Evolutionary conservation across 1,140 invertebrate genomes (phyloP).

Genomic region (Zaprionus capensis): DNA sequence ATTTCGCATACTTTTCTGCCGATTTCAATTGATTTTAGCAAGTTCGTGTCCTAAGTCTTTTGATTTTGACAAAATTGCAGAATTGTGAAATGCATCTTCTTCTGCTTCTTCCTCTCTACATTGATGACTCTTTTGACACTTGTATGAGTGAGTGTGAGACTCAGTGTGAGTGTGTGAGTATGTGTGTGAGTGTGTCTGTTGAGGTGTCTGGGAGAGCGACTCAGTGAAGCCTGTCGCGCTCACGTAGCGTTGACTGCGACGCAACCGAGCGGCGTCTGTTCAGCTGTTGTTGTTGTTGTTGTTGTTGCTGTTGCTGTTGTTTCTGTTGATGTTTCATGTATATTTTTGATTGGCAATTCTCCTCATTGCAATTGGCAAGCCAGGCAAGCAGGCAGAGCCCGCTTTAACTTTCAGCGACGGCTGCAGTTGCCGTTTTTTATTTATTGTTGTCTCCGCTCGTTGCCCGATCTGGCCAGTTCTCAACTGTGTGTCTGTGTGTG

Average conservation of each 20-base stretch:
- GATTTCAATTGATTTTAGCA: conserved; percentile 11
- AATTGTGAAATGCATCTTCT: conserved; percentile 7
- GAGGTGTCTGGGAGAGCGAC: conserved; percentile 13
- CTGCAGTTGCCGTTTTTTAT: conserved; percentile 3
- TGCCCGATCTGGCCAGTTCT: conserved; percentile 17
- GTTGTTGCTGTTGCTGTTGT: conserved; percentile 5
- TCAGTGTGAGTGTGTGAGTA: neutral
- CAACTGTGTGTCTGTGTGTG: neutral
- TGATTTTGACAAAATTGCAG: conserved; percentile 24
- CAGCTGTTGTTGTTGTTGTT: conserved; percentile 11
- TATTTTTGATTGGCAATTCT: conserved; percentile 66
- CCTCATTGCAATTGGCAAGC: conserved; percentile 59
- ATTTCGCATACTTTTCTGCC: neutral
- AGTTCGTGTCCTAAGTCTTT: conserved; percentile 55
- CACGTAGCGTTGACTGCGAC: conserved; percentile 5
- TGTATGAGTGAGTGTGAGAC: neutral
- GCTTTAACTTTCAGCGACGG: conserved; percentile 46
- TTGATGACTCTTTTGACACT: conserved; percentile 22
- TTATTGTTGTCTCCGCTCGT: conserved; percentile 1
- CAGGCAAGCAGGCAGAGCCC: conserved; percentile 11
- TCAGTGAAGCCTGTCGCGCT: conserved; percentile 56
- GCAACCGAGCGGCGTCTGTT: conserved; percentile 13
- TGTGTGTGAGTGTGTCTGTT: neutral
- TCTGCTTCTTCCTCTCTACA: neutral
- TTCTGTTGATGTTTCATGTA: conserved; percentile 32